phyloP scores from a whole-genome alignment of 2,888 invertebrate species.

The Leptopilina drosophilae region DNA sequence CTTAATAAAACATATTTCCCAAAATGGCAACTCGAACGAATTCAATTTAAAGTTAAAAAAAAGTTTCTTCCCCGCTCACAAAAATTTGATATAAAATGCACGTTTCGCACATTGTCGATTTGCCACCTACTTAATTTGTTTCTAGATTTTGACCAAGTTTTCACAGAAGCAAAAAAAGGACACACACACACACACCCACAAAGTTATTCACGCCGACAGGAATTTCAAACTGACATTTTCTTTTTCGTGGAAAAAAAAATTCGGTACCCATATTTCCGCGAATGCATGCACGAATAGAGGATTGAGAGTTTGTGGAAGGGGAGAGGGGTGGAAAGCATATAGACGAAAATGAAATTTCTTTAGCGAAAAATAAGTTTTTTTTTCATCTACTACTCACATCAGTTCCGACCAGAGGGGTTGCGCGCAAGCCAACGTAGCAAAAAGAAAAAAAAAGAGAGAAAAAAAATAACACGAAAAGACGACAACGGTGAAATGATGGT shows the following conservation, averaged over 20 bases:
- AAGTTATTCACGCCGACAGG: constrained; percentile 26
- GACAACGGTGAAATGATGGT: not conserved
- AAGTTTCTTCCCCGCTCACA: not conserved
- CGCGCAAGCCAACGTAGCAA: constrained; percentile 21
- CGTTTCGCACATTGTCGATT: constrained; percentile 29
- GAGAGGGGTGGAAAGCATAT: not conserved
- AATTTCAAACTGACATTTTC: constrained; percentile 32
- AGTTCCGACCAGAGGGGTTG: constrained; percentile 40
- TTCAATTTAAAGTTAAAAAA: not conserved
- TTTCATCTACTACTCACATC: constrained; percentile 41
- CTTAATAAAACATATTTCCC: not conserved
- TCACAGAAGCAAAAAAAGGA: not conserved
- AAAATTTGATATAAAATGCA: constrained; percentile 23
- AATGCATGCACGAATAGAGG: not conserved
- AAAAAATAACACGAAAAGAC: constrained; percentile 8
- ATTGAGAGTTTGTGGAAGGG: too few relatives aligned
- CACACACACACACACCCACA: too few relatives aligned
- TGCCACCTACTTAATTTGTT: constrained; percentile 17
- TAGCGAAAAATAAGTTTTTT: constrained; percentile 56
- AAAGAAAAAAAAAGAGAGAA: not conserved
- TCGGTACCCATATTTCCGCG: not conserved
- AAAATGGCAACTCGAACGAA: not conserved
- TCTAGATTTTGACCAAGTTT: constrained; percentile 17
- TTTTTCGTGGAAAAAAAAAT: not conserved
- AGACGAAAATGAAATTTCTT: constrained; percentile 52